Evolutionary conservation across 2,888 invertebrate genomes (phyloP), one percentile per base, ranked within the genome.

Genomic region (Empis stercorea): DNA sequence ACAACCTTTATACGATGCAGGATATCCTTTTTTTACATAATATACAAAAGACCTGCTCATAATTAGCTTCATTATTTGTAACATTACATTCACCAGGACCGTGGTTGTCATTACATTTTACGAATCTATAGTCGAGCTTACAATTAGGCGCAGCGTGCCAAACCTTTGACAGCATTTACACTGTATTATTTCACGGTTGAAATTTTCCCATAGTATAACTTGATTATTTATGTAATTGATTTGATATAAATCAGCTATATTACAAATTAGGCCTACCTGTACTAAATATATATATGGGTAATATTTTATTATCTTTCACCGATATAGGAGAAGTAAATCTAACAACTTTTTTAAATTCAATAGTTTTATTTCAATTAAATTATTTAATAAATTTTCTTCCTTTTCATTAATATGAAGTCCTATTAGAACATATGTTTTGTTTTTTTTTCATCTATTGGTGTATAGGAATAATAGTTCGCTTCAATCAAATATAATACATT

Each of bases 111-210:
- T 14, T 23, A 16, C 47, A 47, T 27, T 47, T 47, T 1, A 47
- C 47, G 16, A 43, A 47, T 10, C 47, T 5, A 17, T 36, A 43
- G 3, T 36, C 10, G 41, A 47, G 30, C 15, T 2, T n/a, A 20
- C 48, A 48, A 13, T 48, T 48, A 14, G 30, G 27, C 3, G 48
- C 32, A 6, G 48, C 32, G 20, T 48, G 48, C 3, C 44, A 38
- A 34, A 43, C n/a, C 48, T 14, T 39, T 48, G 48, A 36, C 48
- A 48, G 1, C 36, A 16, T 7, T 23, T 17, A 36, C 47, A 47
- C 13, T 47, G 47, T 5, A 34, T 37, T 10, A 38, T 20, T 2
- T 27, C 37, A 2, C 38, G 20, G 3, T 30, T n/a, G 2, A 45
- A 14, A 3, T 34, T 16, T 27, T 45, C 45, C 14, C 14, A 45